Evolutionary conservation across 2,113 vertebrate species (phyloP).

Genomic region (Anoplopoma fimbria): DNA sequence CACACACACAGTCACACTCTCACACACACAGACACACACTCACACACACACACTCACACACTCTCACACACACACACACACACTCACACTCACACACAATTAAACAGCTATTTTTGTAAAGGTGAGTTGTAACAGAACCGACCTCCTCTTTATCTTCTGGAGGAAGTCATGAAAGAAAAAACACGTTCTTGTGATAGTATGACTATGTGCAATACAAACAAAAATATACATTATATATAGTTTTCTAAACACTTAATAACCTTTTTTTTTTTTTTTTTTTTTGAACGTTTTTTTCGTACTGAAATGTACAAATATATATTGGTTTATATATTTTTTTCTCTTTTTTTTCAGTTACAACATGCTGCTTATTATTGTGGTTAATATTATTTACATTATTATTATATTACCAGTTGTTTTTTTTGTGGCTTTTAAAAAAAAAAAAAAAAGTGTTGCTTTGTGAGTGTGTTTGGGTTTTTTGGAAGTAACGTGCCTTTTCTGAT

Average conservation of each 20-base stretch:
- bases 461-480: constrained; percentile 84
- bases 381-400: constrained; percentile 80
- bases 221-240: constrained; percentile 80
- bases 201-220: constrained; percentile 96
- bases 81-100: constrained; percentile 11
- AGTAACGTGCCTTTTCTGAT: constrained; percentile 73
- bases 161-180: constrained; percentile 37
- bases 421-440: constrained; percentile 54
- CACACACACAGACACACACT: constrained; percentile 16
- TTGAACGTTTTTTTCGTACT: constrained; percentile 72
- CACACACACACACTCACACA: not conserved
- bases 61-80: constrained; percentile 2
- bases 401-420: constrained; percentile 66
- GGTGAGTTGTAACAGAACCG: constrained; percentile 45
- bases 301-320: constrained; percentile 85
- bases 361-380: constrained; percentile 90
- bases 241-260: constrained; percentile 83
- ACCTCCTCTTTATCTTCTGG: constrained; percentile 14
- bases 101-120: constrained; percentile 51
- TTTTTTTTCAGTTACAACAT: constrained; percentile 89
- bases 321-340: constrained; percentile 75
- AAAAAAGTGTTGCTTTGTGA: constrained; percentile 74
- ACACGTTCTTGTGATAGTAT: constrained; percentile 83
- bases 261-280: constrained; percentile 73
- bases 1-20: constrained; percentile 15